Conservation (phyloP, 1,140 invertebrate genomes). For the Forficula auricularia region DNA sequence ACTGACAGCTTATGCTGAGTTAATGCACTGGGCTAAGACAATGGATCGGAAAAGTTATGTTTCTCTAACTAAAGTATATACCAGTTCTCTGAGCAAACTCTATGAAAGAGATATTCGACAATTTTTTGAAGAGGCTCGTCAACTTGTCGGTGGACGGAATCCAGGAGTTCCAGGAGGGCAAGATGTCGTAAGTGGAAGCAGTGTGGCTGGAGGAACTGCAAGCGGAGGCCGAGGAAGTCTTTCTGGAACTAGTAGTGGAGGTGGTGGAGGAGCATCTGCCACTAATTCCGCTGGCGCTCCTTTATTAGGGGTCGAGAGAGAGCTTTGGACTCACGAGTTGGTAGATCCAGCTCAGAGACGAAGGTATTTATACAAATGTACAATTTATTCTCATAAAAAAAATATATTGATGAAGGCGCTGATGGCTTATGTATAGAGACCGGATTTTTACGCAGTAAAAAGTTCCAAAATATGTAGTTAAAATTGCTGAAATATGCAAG, state of each 20-base stretch:
- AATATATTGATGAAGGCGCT: no score
- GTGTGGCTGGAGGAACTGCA: slow-evolving; percentile 17
- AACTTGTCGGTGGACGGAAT: slow-evolving; percentile 12
- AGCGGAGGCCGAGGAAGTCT: no score
- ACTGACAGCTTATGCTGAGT: slow-evolving; percentile 62
- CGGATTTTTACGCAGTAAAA: no score
- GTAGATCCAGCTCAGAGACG: slow-evolving; percentile 34
- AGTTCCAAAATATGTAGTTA: no score
- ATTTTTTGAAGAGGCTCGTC: slow-evolving; percentile 61
- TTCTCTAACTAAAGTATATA: slow-evolving; percentile 64
- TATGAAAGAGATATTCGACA: slow-evolving; percentile 67
- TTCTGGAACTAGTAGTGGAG: no score
- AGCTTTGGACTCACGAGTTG: slow-evolving; percentile 32
- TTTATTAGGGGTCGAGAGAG: slow-evolving; percentile 40
- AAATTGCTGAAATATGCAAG: no score
- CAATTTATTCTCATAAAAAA: no score
- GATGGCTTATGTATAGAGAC: no score
- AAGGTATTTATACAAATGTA: no score
- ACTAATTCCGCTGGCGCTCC: slow-evolving; percentile 11
- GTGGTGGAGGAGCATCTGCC: no score
- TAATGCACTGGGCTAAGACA: slow-evolving; percentile 78
- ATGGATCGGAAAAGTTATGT: slow-evolving; percentile 68
- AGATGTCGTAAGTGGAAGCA: slow-evolving; percentile 20
- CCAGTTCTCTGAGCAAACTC: slow-evolving; percentile 54
- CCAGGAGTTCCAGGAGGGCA: neutral